Conservation (phyloP, 2,888 invertebrate species). For the Noctua janthe region DNA sequence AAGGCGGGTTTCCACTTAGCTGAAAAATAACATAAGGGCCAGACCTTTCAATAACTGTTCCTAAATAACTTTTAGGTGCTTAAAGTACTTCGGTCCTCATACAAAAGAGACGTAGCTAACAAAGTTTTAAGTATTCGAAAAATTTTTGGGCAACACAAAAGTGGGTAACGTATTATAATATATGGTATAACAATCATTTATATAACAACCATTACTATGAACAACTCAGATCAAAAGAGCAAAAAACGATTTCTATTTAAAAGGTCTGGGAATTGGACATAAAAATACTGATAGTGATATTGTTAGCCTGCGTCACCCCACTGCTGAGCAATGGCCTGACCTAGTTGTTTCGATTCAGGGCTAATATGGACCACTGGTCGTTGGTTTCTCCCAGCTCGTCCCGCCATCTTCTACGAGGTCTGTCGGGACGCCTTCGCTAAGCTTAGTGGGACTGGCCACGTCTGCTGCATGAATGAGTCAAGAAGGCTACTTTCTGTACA, state of each 20-base stretch:
- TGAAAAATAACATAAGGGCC: background rate
- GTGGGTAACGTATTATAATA: background rate
- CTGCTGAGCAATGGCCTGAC: too few relatives aligned
- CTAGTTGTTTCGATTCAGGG: too few relatives aligned
- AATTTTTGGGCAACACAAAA: background rate
- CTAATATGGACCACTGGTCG: too few relatives aligned
- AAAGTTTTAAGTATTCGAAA: slow-evolving; percentile 18
- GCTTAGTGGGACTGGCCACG: too few relatives aligned
- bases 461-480: too few relatives aligned
- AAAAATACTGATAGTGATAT: too few relatives aligned
- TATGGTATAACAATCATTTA: background rate
- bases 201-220: too few relatives aligned
- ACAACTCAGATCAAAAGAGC: background rate
- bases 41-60: background rate
- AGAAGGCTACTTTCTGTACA: too few relatives aligned
- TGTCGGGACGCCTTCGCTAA: too few relatives aligned
- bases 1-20: background rate
- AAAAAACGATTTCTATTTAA: background rate
- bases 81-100: background rate
- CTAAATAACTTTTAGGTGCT: background rate
- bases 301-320: too few relatives aligned
- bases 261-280: background rate
- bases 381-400: too few relatives aligned
- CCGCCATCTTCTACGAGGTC: too few relatives aligned
- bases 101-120: background rate